Evolutionary conservation across 2,888 invertebrate genomes (phyloP).

Genomic region (Lobophora halterata): DNA sequence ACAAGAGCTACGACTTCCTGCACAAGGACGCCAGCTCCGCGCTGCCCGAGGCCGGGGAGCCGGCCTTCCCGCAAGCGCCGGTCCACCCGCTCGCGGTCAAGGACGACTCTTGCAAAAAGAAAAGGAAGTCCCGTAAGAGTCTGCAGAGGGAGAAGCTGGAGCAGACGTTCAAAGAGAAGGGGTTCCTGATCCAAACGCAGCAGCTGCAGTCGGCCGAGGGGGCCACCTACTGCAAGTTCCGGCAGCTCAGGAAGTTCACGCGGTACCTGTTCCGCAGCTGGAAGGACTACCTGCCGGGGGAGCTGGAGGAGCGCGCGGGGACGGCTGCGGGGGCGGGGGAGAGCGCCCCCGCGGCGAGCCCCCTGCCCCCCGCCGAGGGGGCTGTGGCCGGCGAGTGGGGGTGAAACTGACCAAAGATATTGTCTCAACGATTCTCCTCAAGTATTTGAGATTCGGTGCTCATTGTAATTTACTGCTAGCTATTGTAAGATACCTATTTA

Average conservation of each 20-base stretch:
- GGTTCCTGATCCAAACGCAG: slow-evolving; percentile 95
- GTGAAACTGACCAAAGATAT: slow-evolving; percentile 38
- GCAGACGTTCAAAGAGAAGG: slow-evolving; percentile 95
- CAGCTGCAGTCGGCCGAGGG: slow-evolving; percentile 96
- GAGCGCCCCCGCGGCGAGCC: slow-evolving; percentile 1
- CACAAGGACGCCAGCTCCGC: slow-evolving; percentile 84
- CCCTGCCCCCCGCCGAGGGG: slow-evolving; percentile 29
- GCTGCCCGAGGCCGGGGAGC: slow-evolving; percentile 37
- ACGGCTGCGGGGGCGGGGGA: slow-evolving; percentile 22
- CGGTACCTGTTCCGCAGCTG: slow-evolving; percentile 94
- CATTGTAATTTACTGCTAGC: slow-evolving; percentile 14
- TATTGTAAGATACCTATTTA: too few relatives aligned
- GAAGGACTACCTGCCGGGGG: slow-evolving; percentile 95
- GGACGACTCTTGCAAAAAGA: slow-evolving; percentile 78
- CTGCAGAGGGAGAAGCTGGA: slow-evolving; percentile 92
- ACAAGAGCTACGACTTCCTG: slow-evolving; percentile 90
- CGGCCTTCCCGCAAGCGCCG: slow-evolving; percentile 40
- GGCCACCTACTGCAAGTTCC: slow-evolving; percentile 95
- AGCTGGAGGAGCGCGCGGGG: slow-evolving; percentile 72
- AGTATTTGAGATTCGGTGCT: slow-evolving; percentile 19
- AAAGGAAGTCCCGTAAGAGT: slow-evolving; percentile 90
- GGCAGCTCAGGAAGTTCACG: slow-evolving; percentile 94
- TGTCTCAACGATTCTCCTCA: slow-evolving; percentile 19
- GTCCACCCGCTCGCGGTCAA: slow-evolving; percentile 37
- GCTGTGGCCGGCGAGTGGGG: slow-evolving; percentile 51